Conservation (phyloP, 2,888 invertebrate species). For the Cantharis flavilabris region DNA sequence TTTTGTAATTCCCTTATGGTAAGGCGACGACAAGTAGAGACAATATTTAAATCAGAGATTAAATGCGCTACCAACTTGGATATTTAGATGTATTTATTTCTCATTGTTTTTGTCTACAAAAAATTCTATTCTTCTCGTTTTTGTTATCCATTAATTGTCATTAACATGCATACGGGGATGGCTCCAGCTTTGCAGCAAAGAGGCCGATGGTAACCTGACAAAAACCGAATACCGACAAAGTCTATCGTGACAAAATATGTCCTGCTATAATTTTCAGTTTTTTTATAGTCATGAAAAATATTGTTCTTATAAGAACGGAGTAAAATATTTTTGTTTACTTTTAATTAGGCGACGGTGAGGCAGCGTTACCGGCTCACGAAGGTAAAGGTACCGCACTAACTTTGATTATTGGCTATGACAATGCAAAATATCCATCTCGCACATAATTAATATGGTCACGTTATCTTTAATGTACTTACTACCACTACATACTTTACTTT, state of each 20-base stretch:
- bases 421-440: conserved; percentile 39
- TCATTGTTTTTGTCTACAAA: conserved; percentile 47
- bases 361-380: conserved; percentile 36
- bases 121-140: conserved; percentile 43
- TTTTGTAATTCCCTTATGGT: conserved; percentile 37
- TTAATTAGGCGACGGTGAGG: conserved; percentile 41
- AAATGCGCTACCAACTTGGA: conserved; percentile 40
- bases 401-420: conserved; percentile 45
- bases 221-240: conserved; percentile 36
- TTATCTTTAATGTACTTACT: neutral
- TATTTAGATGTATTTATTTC: conserved; percentile 49
- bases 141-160: conserved; percentile 46
- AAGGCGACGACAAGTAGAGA: conserved; percentile 32
- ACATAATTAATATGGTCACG: conserved; percentile 31
- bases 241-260: neutral
- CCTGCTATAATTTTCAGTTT: neutral
- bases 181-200: conserved; percentile 30
- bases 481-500: neutral
- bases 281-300: conserved; percentile 19
- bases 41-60: conserved; percentile 34
- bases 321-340: conserved; percentile 40
- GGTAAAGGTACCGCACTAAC: conserved; percentile 35
- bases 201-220: conserved; percentile 34
- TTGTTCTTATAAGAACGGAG: conserved; percentile 26
- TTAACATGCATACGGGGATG: conserved; percentile 42